A percentile compares a stretch with the other conserved stretches of the same genome.
phyloP scores from a whole-genome alignment of 2,888 invertebrate genomes.

The Drosophila lutescens region DNA sequence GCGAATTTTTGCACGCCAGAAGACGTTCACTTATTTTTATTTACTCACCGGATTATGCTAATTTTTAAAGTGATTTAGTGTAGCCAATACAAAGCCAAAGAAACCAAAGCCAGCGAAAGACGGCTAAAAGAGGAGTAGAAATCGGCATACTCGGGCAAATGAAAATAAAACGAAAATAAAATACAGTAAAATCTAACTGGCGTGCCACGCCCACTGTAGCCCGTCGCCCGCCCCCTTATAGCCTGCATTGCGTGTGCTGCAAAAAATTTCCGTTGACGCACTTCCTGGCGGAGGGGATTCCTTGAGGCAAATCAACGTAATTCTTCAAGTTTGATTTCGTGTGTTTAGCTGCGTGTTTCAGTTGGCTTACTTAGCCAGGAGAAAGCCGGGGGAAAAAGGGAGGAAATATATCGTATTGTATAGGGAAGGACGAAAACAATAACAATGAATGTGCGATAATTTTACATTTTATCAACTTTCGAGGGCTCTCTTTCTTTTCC shows the following conservation, averaged over 20 bases:
- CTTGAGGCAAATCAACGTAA: conserved; percentile 72
- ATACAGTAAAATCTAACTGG: conserved; percentile 70
- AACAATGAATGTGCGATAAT: conserved; percentile 80
- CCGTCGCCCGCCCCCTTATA: not conserved
- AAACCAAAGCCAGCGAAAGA: conserved; percentile 2
- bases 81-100: conserved; percentile 63
- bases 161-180: conserved; percentile 65
- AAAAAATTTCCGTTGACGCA: conserved; percentile 67
- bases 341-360: conserved; percentile 72
- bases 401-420: conserved; percentile 13
- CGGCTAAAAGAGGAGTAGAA: conserved; percentile 27
- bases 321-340: conserved; percentile 75
- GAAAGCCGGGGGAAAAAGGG: conserved; percentile 27
- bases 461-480: conserved; percentile 79
- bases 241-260: conserved; percentile 65
- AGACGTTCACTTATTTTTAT: conserved; percentile 75
- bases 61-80: conserved; percentile 79
- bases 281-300: conserved; percentile 41
- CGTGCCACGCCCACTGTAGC: conserved; percentile 26
- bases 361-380: conserved; percentile 68
- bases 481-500: conserved; percentile 42
- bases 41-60: conserved; percentile 79
- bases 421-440: conserved; percentile 59
- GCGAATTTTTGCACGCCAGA: conserved; percentile 45
- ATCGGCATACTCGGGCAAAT: conserved; percentile 37